phyloP scores from a whole-genome alignment of 2,797 vertebrate species.

The Urosaurus nigricauda region DNA sequence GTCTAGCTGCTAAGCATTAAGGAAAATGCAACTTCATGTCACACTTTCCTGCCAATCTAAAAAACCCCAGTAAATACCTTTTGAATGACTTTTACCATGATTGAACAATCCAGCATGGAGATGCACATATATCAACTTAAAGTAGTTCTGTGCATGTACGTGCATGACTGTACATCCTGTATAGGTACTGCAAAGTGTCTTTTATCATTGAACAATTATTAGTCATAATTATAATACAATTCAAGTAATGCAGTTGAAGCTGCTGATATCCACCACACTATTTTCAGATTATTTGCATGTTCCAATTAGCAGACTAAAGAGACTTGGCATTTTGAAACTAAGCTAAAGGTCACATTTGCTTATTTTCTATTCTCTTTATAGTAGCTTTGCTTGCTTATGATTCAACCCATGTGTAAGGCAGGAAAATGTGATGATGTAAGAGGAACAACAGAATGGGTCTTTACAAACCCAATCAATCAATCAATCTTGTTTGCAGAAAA shows the following conservation, averaged over 20 bases:
- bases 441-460: not conserved
- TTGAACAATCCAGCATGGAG: too few species aligned
- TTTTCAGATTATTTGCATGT: conserved; percentile 2
- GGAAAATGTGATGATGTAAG: not conserved
- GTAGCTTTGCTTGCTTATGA: not conserved
- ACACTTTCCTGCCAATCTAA: too few species aligned
- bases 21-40: too few species aligned
- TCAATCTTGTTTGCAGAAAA: not conserved
- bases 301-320: conserved; percentile 12
- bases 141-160: not conserved
- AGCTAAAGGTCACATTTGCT: conserved; percentile 24
- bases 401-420: not conserved
- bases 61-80: too few species aligned
- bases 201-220: not conserved
- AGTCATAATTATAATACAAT: not conserved
- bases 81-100: too few species aligned
- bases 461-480: not conserved
- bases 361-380: not conserved
- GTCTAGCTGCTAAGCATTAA: too few species aligned
- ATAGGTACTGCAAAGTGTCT: not conserved
- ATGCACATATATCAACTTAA: too few species aligned
- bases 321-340: conserved; percentile 11
- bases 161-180: not conserved
- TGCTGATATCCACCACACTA: not conserved
- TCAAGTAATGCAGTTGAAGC: not conserved